phyloP scores from a whole-genome alignment of 2,888 invertebrate genomes.

The Patella depressa region DNA sequence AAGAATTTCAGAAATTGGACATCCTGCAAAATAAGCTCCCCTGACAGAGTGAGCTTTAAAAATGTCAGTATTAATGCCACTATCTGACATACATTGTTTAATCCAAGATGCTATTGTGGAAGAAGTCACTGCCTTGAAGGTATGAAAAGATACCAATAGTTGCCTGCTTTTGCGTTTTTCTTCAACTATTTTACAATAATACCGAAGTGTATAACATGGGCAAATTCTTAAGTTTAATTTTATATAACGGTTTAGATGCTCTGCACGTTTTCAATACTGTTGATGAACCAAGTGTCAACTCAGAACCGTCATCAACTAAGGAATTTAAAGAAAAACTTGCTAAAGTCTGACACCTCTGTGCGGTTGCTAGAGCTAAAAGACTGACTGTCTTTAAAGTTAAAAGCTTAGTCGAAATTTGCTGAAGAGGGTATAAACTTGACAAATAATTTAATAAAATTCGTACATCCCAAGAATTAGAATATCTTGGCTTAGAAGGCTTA shows the following conservation, averaged over 20 bases:
- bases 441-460: not conserved
- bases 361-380: too few species aligned
- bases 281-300: not conserved
- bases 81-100: not conserved
- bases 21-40: too few species aligned
- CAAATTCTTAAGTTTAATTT: not conserved
- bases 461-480: not conserved
- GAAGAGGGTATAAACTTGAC: too few species aligned
- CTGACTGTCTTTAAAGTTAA: too few species aligned
- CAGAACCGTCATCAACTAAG: not conserved
- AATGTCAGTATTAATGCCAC: conserved; percentile 3
- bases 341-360: too few species aligned
- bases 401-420: too few species aligned
- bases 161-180: not conserved
- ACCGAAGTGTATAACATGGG: not conserved
- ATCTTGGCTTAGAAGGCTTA: not conserved
- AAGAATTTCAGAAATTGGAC: too few species aligned
- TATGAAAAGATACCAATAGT: not conserved
- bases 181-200: not conserved
- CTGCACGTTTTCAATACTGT: not conserved
- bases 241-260: not conserved
- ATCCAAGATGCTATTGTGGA: not conserved
- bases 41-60: conserved; percentile 4
- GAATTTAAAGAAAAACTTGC: too few species aligned
- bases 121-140: not conserved